These are phyloP conservation scores for Scomber scombrus DNA, from an alignment of 2,113 vertebrate species.

Conservation along the genomic window DNA sequence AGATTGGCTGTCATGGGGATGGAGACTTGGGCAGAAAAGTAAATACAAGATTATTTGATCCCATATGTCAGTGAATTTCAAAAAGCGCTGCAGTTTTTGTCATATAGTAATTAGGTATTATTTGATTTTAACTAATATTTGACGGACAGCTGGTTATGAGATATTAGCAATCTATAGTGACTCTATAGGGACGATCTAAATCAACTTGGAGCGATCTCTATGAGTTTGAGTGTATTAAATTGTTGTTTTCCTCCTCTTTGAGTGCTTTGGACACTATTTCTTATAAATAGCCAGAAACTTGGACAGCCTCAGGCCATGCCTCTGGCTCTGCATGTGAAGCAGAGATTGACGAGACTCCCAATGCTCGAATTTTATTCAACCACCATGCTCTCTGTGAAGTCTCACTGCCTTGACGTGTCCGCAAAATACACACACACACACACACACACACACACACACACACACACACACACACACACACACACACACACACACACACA, in stretches of 20 bases:
- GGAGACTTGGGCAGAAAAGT: conserved; percentile 32
- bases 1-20: conserved; percentile 46
- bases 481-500: no score
- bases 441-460: conserved; percentile 12
- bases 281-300: conserved; percentile 48
- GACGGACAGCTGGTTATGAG: conserved; percentile 33
- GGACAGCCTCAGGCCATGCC: conserved; percentile 58
- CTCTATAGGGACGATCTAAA: background rate
- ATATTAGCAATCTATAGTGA: conserved; percentile 15
- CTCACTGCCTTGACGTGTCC: conserved; percentile 17
- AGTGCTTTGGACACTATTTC: conserved; percentile 35
- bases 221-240: conserved; percentile 9
- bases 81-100: conserved; percentile 29
- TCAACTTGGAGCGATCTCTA: conserved; percentile 3
- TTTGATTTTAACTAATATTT: conserved; percentile 20
- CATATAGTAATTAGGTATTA: conserved; percentile 23
- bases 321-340: conserved; percentile 62
- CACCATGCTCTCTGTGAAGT: conserved; percentile 17
- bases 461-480: conserved; percentile 24
- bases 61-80: conserved; percentile 54
- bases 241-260: conserved; percentile 39
- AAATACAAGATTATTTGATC: conserved; percentile 59
- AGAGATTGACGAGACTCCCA: conserved; percentile 57
- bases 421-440: conserved; percentile 10
- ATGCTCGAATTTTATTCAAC: conserved; percentile 33